These are phyloP conservation scores for Ceratitis capitata DNA, from an alignment of 1,140 invertebrate genomes.

Conservation along the genomic window DNA sequence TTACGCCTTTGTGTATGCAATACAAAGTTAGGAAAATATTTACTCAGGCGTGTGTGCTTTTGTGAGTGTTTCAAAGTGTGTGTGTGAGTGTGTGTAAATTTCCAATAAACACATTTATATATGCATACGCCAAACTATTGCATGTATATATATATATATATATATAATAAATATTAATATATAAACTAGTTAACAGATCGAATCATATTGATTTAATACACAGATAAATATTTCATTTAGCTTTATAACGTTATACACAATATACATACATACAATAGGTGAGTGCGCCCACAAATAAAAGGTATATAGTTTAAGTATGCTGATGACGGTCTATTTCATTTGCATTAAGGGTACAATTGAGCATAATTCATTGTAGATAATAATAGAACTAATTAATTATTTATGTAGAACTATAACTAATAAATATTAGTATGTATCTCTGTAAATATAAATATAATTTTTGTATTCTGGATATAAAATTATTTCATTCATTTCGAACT, in stretches of 20 bases:
- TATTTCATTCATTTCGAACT: no score
- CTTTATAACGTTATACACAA: not conserved
- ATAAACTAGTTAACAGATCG: not conserved
- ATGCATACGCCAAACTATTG: no score
- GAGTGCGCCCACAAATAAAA: not conserved
- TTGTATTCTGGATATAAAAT: no score
- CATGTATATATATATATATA: no score
- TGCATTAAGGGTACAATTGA: not conserved
- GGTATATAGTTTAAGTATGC: not conserved
- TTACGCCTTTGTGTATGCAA: not conserved
- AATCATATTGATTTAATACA: conserved; percentile 19
- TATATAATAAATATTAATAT: no score
- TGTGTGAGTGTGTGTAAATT: not conserved
- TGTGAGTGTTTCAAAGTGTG: not conserved
- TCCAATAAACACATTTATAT: no score
- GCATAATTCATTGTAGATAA: not conserved
- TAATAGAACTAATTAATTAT: not conserved
- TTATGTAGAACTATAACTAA: not conserved
- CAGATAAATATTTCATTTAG: conserved; percentile 7
- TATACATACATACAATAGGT: not conserved
- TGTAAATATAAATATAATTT: no score
- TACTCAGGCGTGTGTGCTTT: not conserved
- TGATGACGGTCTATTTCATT: not conserved
- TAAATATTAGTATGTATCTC: no score
- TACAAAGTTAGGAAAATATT: not conserved